Conservation (phyloP, 1,140 invertebrate species). For the Helicoverpa zea region DNA sequence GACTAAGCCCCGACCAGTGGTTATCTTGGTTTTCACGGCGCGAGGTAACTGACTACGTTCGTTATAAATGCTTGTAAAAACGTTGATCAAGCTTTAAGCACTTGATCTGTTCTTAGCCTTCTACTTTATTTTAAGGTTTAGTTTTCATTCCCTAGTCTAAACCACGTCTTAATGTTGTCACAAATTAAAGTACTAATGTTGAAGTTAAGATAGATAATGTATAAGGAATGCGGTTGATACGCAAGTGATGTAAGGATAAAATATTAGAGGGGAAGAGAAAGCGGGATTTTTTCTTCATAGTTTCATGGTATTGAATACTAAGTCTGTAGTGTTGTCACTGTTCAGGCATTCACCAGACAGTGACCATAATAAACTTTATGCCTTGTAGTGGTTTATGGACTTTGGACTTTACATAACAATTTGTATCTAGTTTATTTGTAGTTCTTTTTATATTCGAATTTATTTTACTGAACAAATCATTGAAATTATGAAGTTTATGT, state of each 20-base stretch:
- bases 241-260: constrained; percentile 37
- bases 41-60: constrained; percentile 19
- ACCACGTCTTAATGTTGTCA: constrained; percentile 37
- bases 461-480: neutral
- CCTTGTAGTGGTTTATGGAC: neutral
- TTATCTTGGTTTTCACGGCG: neutral
- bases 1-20: neutral
- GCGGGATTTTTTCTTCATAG: constrained; percentile 17
- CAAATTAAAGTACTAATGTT: constrained; percentile 13
- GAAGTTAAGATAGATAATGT: constrained; percentile 17
- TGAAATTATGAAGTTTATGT: neutral
- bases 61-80: constrained; percentile 43
- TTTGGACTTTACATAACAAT: neutral
- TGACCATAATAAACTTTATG: neutral
- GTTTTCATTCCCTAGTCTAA: constrained; percentile 44
- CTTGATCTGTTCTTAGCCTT: constrained; percentile 43
- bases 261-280: constrained; percentile 23
- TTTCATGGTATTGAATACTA: constrained; percentile 38
- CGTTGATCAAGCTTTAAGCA: constrained; percentile 43
- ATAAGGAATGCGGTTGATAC: constrained; percentile 16
- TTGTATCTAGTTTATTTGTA: constrained; percentile 1
- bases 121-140: constrained; percentile 29
- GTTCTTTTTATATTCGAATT: neutral
- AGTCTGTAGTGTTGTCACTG: constrained; percentile 11
- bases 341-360: constrained; percentile 1